Base-by-base conservation (phyloP, 2,888 invertebrate genomes). In the Bhutanitis thaidina region DNA sequence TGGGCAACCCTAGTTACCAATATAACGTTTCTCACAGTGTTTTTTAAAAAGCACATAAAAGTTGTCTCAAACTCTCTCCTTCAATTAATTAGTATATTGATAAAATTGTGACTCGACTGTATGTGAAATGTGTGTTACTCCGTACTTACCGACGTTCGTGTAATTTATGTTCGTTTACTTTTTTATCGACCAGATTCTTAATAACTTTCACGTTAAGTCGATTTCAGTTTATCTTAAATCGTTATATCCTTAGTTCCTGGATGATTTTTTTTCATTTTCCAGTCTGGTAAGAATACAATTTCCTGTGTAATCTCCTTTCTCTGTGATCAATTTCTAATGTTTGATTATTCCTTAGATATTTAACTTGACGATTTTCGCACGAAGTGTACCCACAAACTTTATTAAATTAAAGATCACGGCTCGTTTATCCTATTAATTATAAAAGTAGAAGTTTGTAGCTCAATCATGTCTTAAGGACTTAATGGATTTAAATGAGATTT, bases 271-370 rank as follows among this genome's bases (percentile, higher is more conserved):
- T 39, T 15, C 43, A 47, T 47, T 52, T 49, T 52, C 38, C 47
- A 47, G 37, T 47, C 37, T 37, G 12, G 47, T 47, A 35, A 20
- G 43, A 43, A 47, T 38, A 47, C 47, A 47, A 52, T 52, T 52
- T 52, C 47, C 47, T 43, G 27, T 20, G 43, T 43, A 43, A 47
- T 49, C 38, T 48, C 35, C 46, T 46, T 43, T 37, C 36, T 44
- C 36, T 30, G 13, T 14, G 34, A 48, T 48, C 44, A 39, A 14
- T 13, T 37, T 39, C 40, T 34, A 34, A 41, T 44, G 12, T 45
- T 54, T 27, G 34, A 32, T 44, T 30, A 14, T 35, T 39, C 29
- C 43, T 34, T 46, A 9, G 32, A 41, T 13, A 30, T 30, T n/a
- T 16, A 20, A 20, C 2, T 20, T 20, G 20, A 20, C 20, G n/a